phyloP scores from a whole-genome alignment of 2,797 vertebrate genomes.

The Toxotes lorentzi region DNA sequence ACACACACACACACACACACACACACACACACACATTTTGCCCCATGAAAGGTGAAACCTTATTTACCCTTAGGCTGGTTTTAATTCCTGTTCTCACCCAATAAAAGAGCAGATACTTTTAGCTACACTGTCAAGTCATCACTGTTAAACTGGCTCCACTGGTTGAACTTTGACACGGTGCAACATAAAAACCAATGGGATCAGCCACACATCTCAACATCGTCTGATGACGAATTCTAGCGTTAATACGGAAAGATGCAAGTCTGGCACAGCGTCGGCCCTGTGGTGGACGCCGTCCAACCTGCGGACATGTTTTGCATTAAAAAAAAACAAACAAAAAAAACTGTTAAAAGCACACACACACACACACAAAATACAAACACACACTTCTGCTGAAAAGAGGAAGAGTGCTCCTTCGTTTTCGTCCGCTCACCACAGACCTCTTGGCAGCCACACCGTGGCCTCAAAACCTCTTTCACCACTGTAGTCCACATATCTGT shows the following conservation, averaged over 20 bases:
- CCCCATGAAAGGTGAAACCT: too few relatives aligned
- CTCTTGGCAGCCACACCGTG: constrained; percentile 50
- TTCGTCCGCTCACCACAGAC: constrained; percentile 54
- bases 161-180: too few relatives aligned
- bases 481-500: constrained; percentile 30
- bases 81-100: too few relatives aligned
- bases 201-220: not conserved
- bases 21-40: too few relatives aligned
- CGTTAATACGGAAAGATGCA: not conserved
- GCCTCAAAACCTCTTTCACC: constrained; percentile 45
- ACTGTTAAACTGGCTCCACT: too few relatives aligned
- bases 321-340: not conserved
- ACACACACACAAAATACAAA: not conserved
- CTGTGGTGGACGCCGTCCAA: not conserved
- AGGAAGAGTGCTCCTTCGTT: constrained; percentile 8
- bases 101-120: not conserved
- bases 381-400: constrained; percentile 5
- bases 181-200: not conserved
- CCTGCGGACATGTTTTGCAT: not conserved
- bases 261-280: not conserved
- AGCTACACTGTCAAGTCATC: too few relatives aligned
- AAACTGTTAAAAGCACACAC: not conserved
- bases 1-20: too few relatives aligned
- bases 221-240: not conserved
- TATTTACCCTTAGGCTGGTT: too few relatives aligned